Conservation (phyloP, 1,140 invertebrate genomes). For the Leptonema lineaticorne region DNA sequence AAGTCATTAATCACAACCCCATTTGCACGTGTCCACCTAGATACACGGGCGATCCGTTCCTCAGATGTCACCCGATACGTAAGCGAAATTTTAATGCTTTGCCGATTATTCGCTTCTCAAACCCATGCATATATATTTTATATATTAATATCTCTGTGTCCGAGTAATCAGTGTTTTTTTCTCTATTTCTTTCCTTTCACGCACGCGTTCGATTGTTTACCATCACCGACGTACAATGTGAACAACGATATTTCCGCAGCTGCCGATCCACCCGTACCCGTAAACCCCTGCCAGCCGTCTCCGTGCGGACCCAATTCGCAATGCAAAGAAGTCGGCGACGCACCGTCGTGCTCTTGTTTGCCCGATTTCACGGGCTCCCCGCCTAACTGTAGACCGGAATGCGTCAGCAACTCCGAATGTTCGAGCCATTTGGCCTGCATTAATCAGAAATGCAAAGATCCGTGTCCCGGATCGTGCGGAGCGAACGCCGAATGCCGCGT, state of each 20-base stretch:
- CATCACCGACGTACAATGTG: too few species aligned
- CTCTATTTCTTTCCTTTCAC: too few species aligned
- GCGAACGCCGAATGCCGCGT: constrained; percentile 70
- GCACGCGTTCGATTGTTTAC: too few species aligned
- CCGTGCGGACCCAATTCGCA: constrained; percentile 76
- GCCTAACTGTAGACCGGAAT: constrained; percentile 69
- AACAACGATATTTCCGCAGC: constrained; percentile 56
- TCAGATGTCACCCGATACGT: constrained; percentile 57
- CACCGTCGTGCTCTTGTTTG: constrained; percentile 63
- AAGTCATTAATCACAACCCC: constrained; percentile 63
- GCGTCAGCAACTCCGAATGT: constrained; percentile 67
- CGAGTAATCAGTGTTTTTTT: too few species aligned
- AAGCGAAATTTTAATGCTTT: too few species aligned
- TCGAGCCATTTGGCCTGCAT: constrained; percentile 60
- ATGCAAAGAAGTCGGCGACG: constrained; percentile 62
- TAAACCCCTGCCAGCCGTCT: constrained; percentile 69
- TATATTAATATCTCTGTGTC: too few species aligned
- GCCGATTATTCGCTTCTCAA: too few species aligned
- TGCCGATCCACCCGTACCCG: constrained; percentile 55
- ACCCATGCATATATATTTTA: too few species aligned
- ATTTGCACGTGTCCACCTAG: constrained; percentile 63
- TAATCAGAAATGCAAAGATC: constrained; percentile 67
- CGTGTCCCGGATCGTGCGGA: constrained; percentile 76
- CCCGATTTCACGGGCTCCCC: constrained; percentile 63
- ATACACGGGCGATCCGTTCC: constrained; percentile 69